phyloP scores from a whole-genome alignment of 2,113 vertebrate genomes.

The Myodes glareolus region DNA sequence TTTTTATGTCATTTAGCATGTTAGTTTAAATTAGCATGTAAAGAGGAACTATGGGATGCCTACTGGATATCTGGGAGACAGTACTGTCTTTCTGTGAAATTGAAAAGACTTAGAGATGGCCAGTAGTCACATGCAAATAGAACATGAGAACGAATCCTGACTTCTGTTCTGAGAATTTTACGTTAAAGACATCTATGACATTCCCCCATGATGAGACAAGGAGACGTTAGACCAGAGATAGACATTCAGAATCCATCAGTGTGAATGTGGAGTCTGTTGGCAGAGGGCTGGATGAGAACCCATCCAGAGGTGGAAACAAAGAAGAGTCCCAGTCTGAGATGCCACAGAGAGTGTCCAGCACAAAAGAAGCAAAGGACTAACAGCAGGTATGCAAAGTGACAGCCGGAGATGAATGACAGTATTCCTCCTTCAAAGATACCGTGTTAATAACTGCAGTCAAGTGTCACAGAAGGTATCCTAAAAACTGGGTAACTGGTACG shows the following conservation, averaged over 20 bases:
- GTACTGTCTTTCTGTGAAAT: background rate
- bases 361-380: background rate
- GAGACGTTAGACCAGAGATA: background rate
- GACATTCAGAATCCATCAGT: background rate
- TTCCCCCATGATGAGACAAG: background rate
- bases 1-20: background rate
- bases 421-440: background rate
- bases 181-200: background rate
- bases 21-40: background rate
- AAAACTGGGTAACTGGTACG: background rate
- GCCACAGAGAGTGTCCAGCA: background rate
- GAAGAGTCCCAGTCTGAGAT: background rate
- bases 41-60: background rate
- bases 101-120: background rate
- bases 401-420: background rate
- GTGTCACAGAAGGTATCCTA: background rate
- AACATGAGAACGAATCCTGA: background rate
- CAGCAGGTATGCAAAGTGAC: background rate
- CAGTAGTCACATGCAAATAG: background rate
- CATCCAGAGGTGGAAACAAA: background rate
- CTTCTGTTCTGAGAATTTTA: background rate
- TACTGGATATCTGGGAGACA: background rate
- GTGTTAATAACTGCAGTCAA: background rate
- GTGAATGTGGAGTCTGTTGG: background rate
- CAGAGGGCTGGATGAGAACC: background rate